Conservation (phyloP, 2,888 invertebrate species). For the Mesorhabditis sp. region DNA sequence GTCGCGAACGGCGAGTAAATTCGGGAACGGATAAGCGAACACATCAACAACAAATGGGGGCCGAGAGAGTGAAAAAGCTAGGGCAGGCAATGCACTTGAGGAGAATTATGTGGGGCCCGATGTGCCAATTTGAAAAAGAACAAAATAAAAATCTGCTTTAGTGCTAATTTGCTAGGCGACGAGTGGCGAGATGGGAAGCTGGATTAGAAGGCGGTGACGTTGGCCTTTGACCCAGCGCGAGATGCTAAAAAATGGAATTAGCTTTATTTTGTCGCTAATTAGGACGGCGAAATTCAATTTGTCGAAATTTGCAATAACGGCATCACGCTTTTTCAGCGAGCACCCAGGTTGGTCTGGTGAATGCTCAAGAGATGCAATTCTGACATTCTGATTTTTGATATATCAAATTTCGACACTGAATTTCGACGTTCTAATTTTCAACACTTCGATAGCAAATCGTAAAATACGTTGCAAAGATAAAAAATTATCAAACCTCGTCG, state of each 20-base stretch:
- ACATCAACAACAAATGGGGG: neutral
- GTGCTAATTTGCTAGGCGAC: neutral
- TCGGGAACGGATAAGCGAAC: neutral
- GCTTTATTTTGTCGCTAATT: neutral
- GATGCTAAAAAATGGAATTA: neutral
- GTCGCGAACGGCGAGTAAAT: neutral
- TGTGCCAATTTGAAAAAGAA: neutral
- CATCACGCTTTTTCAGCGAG: no score
- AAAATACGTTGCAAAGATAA: no score
- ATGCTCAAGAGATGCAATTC: no score
- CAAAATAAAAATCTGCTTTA: neutral
- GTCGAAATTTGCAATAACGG: no score
- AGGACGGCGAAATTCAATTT: no score
- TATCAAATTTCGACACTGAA: no score
- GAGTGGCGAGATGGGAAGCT: neutral
- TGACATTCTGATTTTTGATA: no score
- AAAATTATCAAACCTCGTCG: conserved; percentile 20
- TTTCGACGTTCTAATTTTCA: no score
- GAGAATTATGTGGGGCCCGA: neutral
- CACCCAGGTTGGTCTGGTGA: no score
- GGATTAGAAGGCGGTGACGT: conserved; percentile 4
- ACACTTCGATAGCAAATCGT: no score
- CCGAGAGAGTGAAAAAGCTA: neutral
- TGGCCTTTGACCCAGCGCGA: neutral
- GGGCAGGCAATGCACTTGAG: conserved; percentile 3